Base-by-base conservation (phyloP, 2,113 vertebrate genomes). In the Uropsilus gracilis region DNA sequence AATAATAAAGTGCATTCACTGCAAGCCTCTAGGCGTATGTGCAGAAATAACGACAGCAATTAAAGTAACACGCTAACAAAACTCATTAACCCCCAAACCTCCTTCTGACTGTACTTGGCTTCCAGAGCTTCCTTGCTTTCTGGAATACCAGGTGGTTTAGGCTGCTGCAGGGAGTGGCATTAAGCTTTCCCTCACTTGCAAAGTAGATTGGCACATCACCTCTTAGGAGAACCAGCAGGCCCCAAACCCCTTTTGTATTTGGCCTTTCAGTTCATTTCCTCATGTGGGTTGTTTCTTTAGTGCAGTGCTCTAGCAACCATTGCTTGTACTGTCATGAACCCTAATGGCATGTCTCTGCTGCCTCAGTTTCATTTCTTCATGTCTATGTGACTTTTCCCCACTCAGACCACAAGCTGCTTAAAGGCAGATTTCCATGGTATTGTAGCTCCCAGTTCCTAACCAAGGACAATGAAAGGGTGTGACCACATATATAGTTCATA, bases 1-100 rank as follows among this genome's bases (percentile, higher is more conserved):
- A 97, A 97, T 97, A 97, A 97, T 97, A 97, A 97, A 97, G 94
- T 97, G 97, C 95, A 94, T 91, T 94, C 57, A 46, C 94, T 96
- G 95, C 95, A 97, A 96, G 97, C 97, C 97, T 97, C 94, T 88
- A 96, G 97, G 97, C 92, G 0, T 96, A 91, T 96, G 95, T 97
- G 96, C 96, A 97, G 93, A 97, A 97, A 97, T 96, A 97, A 97
- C 69, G 77, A 94, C 92, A 97, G 94, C 97, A 97, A 97, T 97
- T 97, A 97, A 96, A 97, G 90, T 92, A 97, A 94, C 94, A 96
- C 1, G 73, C 95, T 95, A 97, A 97, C 96, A 96, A 97, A 97
- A 96, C 97, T 97, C 97, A 97, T 97, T 97, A 97, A 97, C 97
- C 97, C 96, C 94, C 97, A 97, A 96, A 96, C 90, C 94, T 95